These are phyloP conservation scores for Rhynchotus rufescens DNA, from an alignment of 2,797 vertebrate species.

Conservation along the genomic window DNA sequence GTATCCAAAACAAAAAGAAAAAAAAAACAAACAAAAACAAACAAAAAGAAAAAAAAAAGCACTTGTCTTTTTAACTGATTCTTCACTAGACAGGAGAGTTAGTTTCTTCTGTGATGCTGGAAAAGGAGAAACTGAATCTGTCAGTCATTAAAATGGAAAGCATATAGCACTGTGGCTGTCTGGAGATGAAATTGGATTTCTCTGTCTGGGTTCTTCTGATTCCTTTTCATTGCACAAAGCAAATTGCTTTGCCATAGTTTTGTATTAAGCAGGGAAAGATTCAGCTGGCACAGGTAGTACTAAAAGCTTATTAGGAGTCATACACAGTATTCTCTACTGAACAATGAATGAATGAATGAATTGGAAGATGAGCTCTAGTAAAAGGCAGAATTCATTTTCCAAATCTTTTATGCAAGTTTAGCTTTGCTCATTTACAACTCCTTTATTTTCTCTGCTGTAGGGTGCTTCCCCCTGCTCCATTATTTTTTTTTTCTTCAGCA, in stretches of 20 bases:
- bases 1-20: background rate
- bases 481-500: background rate
- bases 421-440: background rate
- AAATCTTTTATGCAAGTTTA: slow-evolving; percentile 17
- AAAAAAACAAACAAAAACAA: background rate
- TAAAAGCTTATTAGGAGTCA: slow-evolving; percentile 63
- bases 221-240: slow-evolving; percentile 74
- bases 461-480: background rate
- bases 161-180: slow-evolving; percentile 36
- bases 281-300: slow-evolving; percentile 41
- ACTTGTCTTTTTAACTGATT: background rate
- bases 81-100: background rate
- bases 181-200: slow-evolving; percentile 79
- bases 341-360: background rate
- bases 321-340: slow-evolving; percentile 1
- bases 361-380: background rate
- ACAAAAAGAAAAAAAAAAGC: background rate
- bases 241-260: slow-evolving; percentile 74
- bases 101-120: slow-evolving; percentile 1
- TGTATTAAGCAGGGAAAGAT: slow-evolving; percentile 48
- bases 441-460: background rate
- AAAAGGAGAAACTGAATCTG: slow-evolving; percentile 46
- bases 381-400: slow-evolving; percentile 55
- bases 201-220: slow-evolving; percentile 64
- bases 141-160: slow-evolving; percentile 77